Evolutionary conservation across 2,888 invertebrate genomes (phyloP), one percentile per base, ranked within the genome.

Genomic region (Molorchus minor): DNA sequence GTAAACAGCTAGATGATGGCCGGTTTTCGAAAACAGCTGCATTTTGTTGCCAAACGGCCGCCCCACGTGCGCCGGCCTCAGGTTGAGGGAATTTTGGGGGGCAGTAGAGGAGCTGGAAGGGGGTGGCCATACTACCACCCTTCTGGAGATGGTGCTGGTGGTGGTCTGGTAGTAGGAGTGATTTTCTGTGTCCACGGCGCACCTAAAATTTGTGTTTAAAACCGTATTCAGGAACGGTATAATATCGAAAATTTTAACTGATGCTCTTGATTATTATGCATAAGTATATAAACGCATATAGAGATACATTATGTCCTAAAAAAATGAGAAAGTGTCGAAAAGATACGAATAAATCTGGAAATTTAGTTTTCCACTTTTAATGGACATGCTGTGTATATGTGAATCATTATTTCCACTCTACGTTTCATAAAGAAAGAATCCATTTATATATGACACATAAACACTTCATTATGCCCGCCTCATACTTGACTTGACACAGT

Each of bases 21-120:
- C 84, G 1, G 85, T 86, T 67, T 82, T 80, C 58, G 83, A 85
- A 71, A 82, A 85, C 16, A 87, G 76, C 68, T 84, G 84, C 80
- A 86, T 84, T 67, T 81, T 80, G 7, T 77, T 77, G 16, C 83
- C 81, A 67, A 81, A 82, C 36, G 82, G 81, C 73, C 82, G 83
- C 52, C 81, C 79, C 4, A 69, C 62, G 33, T 63, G 59, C 1
- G 69, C 61, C 47, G 69, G 67, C 33, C 66, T 62, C 62, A 72
- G 71, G 53, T 64, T 61, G 21, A 61, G 29, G 20, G 61, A 53
- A n/a, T 67, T 63, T 3, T 68, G 58, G 15, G 62, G 58, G 7
- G 69, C 49, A 5, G 70, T 68, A 20, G 69, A 61, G 2, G 75
- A 75, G 1, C 71, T 55, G 3, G 73, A 72, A 25, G 72, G 68